A percentile compares a stretch with the other conserved stretches of the same genome.
Conservation (phyloP, 2,797 vertebrate genomes). For the Pangasius krempfi region DNA sequence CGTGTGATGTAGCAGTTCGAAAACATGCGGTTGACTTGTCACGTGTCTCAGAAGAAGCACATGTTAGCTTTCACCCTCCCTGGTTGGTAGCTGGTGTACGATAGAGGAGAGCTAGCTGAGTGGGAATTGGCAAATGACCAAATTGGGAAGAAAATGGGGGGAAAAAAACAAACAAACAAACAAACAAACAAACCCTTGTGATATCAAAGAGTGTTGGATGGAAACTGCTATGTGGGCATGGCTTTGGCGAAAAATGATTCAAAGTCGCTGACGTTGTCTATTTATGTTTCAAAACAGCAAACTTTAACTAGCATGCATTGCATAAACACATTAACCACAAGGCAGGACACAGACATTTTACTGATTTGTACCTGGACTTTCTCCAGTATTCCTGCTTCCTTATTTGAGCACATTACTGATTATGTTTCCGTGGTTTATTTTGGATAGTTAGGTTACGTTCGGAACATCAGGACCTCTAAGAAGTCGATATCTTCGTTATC, state of each 20-base stretch:
- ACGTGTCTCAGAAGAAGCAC: not conserved
- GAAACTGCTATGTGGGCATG: not conserved
- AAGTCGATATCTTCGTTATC: not conserved
- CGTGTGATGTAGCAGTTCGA: not conserved
- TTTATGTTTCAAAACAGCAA: not conserved
- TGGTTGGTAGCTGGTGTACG: not conserved
- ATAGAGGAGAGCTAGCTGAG: not conserved
- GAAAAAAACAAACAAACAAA: not conserved
- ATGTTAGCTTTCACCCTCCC: not conserved
- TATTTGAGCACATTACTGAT: not conserved
- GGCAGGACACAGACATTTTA: not conserved
- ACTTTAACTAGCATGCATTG: not conserved
- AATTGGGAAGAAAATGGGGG: too few relatives aligned
- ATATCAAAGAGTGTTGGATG: not conserved
- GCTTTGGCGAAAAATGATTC: not conserved
- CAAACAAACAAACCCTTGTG: not conserved
- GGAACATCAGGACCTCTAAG: not conserved
- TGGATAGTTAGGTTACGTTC: not conserved
- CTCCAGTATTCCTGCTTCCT: not conserved
- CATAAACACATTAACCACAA: not conserved
- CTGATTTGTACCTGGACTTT: not conserved
- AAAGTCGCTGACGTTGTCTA: not conserved
- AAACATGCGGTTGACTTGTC: not conserved
- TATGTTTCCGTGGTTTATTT: not conserved
- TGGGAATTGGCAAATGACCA: too few relatives aligned